Conservation (phyloP, 2,797 vertebrate species). For the Anolis apletophallus region DNA sequence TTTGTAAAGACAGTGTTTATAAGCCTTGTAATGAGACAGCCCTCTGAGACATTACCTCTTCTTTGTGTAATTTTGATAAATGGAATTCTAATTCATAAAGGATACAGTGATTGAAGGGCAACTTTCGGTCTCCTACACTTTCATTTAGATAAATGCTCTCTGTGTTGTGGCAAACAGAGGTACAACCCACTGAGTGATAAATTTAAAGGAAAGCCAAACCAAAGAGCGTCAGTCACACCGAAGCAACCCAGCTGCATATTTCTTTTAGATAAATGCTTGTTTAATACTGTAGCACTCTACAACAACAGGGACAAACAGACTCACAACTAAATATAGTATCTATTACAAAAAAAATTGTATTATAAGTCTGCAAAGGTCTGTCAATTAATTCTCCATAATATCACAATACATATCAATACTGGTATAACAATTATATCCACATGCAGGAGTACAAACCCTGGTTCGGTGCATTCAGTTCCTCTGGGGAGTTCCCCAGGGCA, state of each 20-base stretch:
- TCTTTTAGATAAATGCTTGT: conserved; percentile 56
- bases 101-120: conserved; percentile 83
- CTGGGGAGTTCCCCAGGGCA: too few species aligned
- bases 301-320: too few species aligned
- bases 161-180: conserved; percentile 68
- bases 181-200: conserved; percentile 66
- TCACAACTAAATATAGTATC: too few species aligned
- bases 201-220: conserved; percentile 64
- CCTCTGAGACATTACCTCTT: conserved; percentile 81
- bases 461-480: too few species aligned
- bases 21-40: conserved; percentile 84
- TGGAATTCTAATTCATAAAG: conserved; percentile 84
- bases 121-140: conserved; percentile 75
- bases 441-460: too few species aligned
- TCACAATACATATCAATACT: too few species aligned
- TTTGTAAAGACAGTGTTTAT: conserved; percentile 84
- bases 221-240: conserved; percentile 48
- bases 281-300: conserved; percentile 63
- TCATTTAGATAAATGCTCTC: conserved; percentile 85
- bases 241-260: conserved; percentile 47
- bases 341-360: too few species aligned
- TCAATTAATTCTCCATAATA: too few species aligned
- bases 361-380: too few species aligned
- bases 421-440: too few species aligned
- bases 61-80: conserved; percentile 89